Evolutionary conservation across 2,888 invertebrate genomes (phyloP), one percentile per base, ranked within the genome.

Genomic region (Drymonia ruficornis): DNA sequence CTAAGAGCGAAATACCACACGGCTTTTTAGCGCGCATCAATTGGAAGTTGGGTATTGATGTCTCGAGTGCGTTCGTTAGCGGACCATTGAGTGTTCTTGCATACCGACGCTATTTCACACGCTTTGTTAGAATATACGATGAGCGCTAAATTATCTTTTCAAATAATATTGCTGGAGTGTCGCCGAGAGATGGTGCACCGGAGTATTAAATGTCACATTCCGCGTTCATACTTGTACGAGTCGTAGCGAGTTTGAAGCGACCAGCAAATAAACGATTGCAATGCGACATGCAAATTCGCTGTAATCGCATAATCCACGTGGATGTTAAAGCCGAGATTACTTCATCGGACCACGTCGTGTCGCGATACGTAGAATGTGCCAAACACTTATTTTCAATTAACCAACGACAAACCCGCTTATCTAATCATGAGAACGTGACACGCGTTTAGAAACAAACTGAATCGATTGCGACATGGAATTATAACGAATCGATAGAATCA

Each of bases 361-460:
- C 15, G 13, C 36, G 43, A 45, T 15, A 36, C 38, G 29, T 28
- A 54, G 38, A 47, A 34, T 43, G 43, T 54, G 42, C 31, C 36
- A 50, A 42, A 50, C 31, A 31, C 40, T 49, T 43, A 12, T 45
- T 45, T 45, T 74, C 71, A 74, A 74, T 78, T 72, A 76, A 34
- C 53, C 53, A 65, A 65, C 62, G 53, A 71, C 74, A 67, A 53
- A 40, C 54, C 54, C 13, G 45, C 62, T 72, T 77, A 76, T 78
- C 76, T 76, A 71, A 79, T 78, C 75, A 74, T 52, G 55, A 72
- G 66, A 74, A 75, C 77, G 78, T 78, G 78, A 75, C 69, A 68
- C 49, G 65, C 56, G 65, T 77, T 74, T 63, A 66, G 70, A 77
- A 73, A 73, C 57, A 63, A 74, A 72, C 66, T 65, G 55, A 55